Base-by-base conservation (phyloP, 2,888 invertebrate species). In the Lysandra bellargus region DNA sequence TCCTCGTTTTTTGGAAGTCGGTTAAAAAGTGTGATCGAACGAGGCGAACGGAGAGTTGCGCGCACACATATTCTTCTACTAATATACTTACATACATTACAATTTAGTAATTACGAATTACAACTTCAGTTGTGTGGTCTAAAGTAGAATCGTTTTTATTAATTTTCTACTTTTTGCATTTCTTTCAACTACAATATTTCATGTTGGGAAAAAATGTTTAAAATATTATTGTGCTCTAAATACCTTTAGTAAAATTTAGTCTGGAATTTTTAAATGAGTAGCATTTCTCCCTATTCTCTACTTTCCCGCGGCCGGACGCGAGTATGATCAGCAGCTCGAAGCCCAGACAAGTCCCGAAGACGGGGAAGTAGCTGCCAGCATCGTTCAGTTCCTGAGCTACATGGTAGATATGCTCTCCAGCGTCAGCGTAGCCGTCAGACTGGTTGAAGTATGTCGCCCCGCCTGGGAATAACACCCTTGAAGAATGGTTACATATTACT, bases 321-420 rank as follows among this genome's bases (percentile, higher is more conserved):
- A 97, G 89, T 81, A 96, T 96, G 9, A 97, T 95, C 74, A 98
- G 88, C 49, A 98, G 92, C 87, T 99, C 97, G 90, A 98, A 98
- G 37, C 99, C 99, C 61, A 98, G 95, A 85, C 99, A 99, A 1
- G 97, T 98, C 0, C 98, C 98, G 95, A 97, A 97, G 74, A 99
- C 88, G 0, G 99, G 98, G 87, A 98, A 98, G 86, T 97, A 96
- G 79, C 96, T 95, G 1, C 97, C 97, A 1, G 93, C 89, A 1
- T 96, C 91, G 86, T 98, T 98, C 80, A 96, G 89, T 86, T 96
- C 87, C 80, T 95, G 89, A 0, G 97, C 97, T 77, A 97, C 93
- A 79, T 97, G 95, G 84, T 96, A 96, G 80, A 98, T 95, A 78
- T 95, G 92, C 83, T 95, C 95, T 0, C 97, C 98, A 1, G 98